Evolutionary conservation across 2,113 vertebrate species (phyloP).

Genomic region (Poicephalus meyeri): DNA sequence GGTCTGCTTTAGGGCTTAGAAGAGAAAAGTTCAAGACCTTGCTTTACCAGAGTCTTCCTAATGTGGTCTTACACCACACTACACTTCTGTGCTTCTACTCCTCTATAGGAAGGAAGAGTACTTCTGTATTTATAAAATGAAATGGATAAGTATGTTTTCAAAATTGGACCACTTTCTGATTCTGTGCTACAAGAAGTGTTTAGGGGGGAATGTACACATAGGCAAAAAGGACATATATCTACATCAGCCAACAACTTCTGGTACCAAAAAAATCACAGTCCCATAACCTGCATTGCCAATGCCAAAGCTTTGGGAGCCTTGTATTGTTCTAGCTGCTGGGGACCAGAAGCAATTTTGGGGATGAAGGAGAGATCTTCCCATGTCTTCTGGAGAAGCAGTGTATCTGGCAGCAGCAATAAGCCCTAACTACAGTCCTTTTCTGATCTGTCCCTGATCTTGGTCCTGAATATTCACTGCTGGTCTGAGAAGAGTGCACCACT

Average conservation of each 20-base stretch:
- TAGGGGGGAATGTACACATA: neutral
- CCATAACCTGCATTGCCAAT: neutral
- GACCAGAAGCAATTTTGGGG: neutral
- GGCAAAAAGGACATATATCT: neutral
- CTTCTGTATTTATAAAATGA: neutral
- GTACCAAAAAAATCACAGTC: neutral
- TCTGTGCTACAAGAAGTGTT: neutral
- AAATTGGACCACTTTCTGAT: neutral
- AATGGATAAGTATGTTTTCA: neutral
- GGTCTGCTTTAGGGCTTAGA: neutral
- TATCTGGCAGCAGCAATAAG: neutral
- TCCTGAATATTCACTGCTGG: neutral
- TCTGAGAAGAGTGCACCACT: neutral
- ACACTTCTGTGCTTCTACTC: neutral
- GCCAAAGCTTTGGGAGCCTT: neutral
- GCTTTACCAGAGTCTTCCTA: neutral
- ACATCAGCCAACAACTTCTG: neutral
- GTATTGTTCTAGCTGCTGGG: neutral
- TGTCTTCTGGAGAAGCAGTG: neutral
- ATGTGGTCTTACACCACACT: neutral
- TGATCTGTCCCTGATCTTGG: neutral
- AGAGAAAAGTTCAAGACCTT: neutral
- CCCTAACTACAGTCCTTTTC: rapidly evolving
- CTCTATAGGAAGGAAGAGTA: neutral
- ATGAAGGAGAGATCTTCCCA: neutral